Percentiles rank a stretch among this genome's conserved stretches.
phyloP scores from a whole-genome alignment of 2,113 vertebrate genomes.

The Rhineura floridana region DNA sequence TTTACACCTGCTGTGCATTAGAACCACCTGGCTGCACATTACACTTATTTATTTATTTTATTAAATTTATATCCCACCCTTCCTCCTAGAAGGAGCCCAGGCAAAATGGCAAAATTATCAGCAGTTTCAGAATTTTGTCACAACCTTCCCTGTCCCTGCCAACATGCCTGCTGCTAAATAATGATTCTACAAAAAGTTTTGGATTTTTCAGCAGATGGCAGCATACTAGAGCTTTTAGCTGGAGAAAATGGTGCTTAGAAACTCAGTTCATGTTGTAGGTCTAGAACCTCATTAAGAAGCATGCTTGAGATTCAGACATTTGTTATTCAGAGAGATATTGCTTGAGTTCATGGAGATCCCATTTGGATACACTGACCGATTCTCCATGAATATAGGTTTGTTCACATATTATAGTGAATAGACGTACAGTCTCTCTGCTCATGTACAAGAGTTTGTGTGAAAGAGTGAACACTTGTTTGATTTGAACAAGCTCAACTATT shows the following conservation, averaged over 20 bases:
- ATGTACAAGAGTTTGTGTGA: too few species aligned
- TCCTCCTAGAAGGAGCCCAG: constrained; percentile 35
- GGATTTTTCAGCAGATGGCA: constrained; percentile 43
- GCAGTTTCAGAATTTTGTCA: constrained; percentile 43
- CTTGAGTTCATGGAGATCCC: too few species aligned
- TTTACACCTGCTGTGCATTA: constrained; percentile 63
- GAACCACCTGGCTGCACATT: constrained; percentile 34
- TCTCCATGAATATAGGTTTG: too few species aligned
- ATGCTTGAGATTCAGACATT: constrained; percentile 2
- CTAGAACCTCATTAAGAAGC: background rate
- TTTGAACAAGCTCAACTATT: too few species aligned
- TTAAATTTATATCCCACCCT: too few species aligned
- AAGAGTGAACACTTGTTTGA: too few species aligned
- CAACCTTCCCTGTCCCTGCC: background rate
- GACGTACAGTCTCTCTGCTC: too few species aligned
- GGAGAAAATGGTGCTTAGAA: constrained; percentile 12
- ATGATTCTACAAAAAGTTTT: constrained; percentile 31
- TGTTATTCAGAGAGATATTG: too few species aligned
- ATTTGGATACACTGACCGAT: too few species aligned
- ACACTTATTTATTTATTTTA: too few species aligned
- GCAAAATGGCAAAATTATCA: background rate
- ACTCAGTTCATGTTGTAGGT: background rate
- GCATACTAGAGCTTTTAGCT: constrained; percentile 26
- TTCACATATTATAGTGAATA: too few species aligned
- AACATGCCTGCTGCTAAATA: constrained; percentile 23